These are phyloP conservation scores for Triplophysa tibetana DNA, from an alignment of 2,113 vertebrate genomes.

Conservation along the genomic window DNA sequence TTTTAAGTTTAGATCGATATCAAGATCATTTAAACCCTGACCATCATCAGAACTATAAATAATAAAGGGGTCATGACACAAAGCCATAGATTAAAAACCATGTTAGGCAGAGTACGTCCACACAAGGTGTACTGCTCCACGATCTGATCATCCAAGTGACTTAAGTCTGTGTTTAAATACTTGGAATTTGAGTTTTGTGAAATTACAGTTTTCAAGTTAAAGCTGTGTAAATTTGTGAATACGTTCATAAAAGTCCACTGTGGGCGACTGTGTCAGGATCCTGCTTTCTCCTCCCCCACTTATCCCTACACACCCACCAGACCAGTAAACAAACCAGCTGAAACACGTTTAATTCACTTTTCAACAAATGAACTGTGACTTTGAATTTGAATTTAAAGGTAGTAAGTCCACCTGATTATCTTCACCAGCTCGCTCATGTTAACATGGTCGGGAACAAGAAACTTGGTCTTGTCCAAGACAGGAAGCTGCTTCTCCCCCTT, in stretches of 20 bases:
- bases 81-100: constrained; percentile 12
- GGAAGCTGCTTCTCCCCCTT: constrained; percentile 98
- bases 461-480: constrained; percentile 98
- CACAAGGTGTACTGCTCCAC: background rate
- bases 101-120: background rate
- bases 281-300: background rate
- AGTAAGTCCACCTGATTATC: constrained; percentile 87
- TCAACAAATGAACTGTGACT: background rate
- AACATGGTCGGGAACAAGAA: constrained; percentile 96
- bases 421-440: constrained; percentile 99
- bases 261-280: constrained; percentile 4
- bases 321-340: constrained; percentile 50
- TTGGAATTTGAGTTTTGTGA: background rate
- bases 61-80: background rate
- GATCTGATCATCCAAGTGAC: constrained; percentile 28
- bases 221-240: background rate
- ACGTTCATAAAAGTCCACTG: background rate
- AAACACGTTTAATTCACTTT: background rate
- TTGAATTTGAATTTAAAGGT: background rate
- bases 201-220: constrained; percentile 27
- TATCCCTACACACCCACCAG: background rate
- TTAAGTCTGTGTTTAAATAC: background rate
- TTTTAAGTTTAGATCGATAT: background rate
- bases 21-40: background rate
- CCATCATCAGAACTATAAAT: background rate